Base-by-base conservation (phyloP, 2,797 vertebrate genomes). In the Apodemus agrarius region DNA sequence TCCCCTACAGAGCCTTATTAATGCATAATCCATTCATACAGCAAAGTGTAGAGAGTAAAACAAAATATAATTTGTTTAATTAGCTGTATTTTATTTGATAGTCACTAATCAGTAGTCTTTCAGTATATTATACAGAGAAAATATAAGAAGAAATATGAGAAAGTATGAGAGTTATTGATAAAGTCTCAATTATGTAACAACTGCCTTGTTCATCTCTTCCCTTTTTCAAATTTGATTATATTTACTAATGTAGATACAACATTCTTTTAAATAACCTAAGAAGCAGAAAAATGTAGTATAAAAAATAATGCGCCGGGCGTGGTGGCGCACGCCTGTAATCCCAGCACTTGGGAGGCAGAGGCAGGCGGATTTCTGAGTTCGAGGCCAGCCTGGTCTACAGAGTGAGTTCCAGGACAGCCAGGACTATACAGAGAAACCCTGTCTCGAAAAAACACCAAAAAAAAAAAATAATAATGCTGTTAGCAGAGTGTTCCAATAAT, bases 21-120 rank as follows among this genome's bases (percentile, higher is more conserved):
- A 87, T 57, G 52, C 0, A 90, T 49, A 86, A 94, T 19, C 3
- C 17, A 82, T n/a, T 13, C 82, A 59, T 65, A 93, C 49, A 89
- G 67, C 76, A 75, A 94, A 82, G 26, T 6, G 12, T 89, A 76
- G n/a, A 82, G 93, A 96, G 67, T 10, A n/a, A 91, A 86, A 34
- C 21, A 83, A 63, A 83, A 8, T 31, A 81, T n/a, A 85, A 76
- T 43, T 89, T 9, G 83, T 65, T 96, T 61, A 84, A 57, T 69
- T 89, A 16, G 67, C 78, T 92, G 0, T 69, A 57, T 91, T 91
- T n/a, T 63, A 14, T 37, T 84, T 93, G 29, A 34, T 76, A 46
- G 8, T 37, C 7, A 29, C 40, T 87, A 61, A 57, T 63, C 95
- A 81, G 21, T 65, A 12, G n/a, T 22, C 26, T 93, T 96, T 91